phyloP scores from a whole-genome alignment of 2,113 vertebrate species.

The Leiothrix lutea region DNA sequence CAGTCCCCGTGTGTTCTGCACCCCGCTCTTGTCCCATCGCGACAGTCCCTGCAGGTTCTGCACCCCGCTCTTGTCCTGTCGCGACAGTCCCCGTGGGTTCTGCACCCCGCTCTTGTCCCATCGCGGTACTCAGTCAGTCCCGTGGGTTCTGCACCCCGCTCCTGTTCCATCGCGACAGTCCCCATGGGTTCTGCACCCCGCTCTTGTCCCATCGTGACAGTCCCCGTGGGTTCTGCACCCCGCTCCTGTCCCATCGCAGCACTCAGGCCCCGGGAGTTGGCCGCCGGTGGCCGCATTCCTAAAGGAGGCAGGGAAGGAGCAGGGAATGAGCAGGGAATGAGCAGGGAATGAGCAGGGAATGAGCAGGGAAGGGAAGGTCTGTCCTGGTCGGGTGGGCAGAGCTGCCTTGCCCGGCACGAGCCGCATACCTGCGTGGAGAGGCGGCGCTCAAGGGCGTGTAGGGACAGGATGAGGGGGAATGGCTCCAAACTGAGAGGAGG shows the following conservation, averaged over 20 bases:
- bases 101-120: too few relatives aligned
- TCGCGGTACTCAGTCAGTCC: too few relatives aligned
- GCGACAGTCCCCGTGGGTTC: fast-evolving
- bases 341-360: too few relatives aligned
- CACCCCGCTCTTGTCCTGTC: background rate
- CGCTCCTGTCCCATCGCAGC: too few relatives aligned
- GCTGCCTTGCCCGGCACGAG: background rate
- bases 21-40: fast-evolving
- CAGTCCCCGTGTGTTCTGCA: too few relatives aligned
- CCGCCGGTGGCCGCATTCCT: fast-evolving
- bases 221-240: too few relatives aligned
- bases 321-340: too few relatives aligned
- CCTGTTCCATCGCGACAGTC: too few relatives aligned
- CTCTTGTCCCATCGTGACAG: too few relatives aligned
- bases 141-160: too few relatives aligned
- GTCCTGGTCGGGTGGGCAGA: background rate
- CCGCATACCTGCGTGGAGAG: background rate
- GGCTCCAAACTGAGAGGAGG: background rate
- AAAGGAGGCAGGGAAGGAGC: background rate
- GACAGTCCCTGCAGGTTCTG: fast-evolving
- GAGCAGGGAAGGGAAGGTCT: background rate
- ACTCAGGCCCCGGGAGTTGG: background rate
- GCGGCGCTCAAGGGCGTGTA: fast-evolving
- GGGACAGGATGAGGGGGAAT: background rate
- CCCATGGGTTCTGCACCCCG: too few relatives aligned